Conservation (phyloP, 92 coral and sea anemone species). For the Porites cylindrica region DNA sequence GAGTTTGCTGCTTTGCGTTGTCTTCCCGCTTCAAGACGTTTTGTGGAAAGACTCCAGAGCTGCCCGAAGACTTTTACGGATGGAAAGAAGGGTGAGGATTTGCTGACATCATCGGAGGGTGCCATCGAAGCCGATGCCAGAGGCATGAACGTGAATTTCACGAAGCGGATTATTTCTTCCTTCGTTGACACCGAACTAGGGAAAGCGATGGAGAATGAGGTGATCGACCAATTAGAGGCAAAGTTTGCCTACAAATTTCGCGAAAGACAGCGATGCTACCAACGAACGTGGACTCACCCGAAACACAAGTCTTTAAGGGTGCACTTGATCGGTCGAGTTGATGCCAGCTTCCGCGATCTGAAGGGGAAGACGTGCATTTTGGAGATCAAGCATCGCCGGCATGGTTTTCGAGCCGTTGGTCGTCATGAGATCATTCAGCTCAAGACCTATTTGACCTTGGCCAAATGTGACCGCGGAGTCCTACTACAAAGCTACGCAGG, state of each 20-base stretch:
- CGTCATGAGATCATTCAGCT: constrained; percentile 17
- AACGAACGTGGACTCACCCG: constrained; percentile 12
- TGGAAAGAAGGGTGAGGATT: not conserved
- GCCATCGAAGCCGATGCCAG: not conserved
- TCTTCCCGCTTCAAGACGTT: not conserved
- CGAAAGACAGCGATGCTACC: not conserved
- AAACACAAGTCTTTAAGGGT: not conserved
- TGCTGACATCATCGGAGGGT: not conserved
- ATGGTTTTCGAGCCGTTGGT: too few relatives aligned
- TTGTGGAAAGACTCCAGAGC: not conserved
- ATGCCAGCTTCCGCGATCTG: not conserved
- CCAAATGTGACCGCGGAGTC: not conserved
- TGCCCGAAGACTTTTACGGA: not conserved
- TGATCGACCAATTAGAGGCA: not conserved
- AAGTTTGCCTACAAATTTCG: not conserved
- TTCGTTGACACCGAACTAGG: constrained; percentile 24
- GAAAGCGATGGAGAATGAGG: not conserved
- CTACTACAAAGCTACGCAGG: not conserved
- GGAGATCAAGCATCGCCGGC: constrained; percentile 6
- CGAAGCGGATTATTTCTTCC: not conserved
- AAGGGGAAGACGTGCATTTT: not conserved
- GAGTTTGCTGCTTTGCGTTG: not conserved
- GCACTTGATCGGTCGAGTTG: not conserved
- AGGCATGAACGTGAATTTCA: not conserved
- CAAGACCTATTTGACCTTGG: constrained; percentile 5